phyloP scores from a whole-genome alignment of 2,113 vertebrate species.

The Leucosticte australis region DNA sequence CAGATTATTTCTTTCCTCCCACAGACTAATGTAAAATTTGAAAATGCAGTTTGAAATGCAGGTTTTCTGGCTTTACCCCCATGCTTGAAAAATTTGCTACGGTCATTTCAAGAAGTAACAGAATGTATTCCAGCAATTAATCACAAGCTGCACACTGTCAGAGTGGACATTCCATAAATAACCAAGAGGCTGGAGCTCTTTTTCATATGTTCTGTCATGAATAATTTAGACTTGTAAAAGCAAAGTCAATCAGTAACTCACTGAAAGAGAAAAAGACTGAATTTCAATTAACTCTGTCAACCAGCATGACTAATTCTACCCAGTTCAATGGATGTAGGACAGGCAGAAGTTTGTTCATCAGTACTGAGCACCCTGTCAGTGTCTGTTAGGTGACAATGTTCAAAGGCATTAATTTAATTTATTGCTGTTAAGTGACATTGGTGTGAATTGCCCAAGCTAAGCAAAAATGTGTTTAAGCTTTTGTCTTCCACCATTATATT shows the following conservation, averaged over 20 bases:
- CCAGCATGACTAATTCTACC: conserved; percentile 9
- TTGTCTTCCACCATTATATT: background rate
- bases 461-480: background rate
- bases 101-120: background rate
- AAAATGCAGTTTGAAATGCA: background rate
- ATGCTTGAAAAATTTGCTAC: background rate
- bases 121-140: background rate
- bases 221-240: conserved; percentile 34
- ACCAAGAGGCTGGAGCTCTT: background rate
- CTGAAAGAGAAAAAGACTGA: background rate
- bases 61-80: background rate
- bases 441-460: background rate
- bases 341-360: background rate
- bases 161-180: background rate
- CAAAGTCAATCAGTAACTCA: conserved; percentile 5
- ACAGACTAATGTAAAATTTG: background rate
- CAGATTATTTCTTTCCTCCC: background rate
- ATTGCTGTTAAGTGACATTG: background rate
- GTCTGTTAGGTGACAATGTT: background rate
- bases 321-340: background rate
- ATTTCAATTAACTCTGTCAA: conserved; percentile 14
- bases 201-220: background rate
- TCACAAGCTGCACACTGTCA: background rate
- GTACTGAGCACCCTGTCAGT: background rate
- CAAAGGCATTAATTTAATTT: background rate